These are phyloP conservation scores for Onychomys leucogaster DNA, from an alignment of 2,797 vertebrate species.

Conservation along the genomic window DNA sequence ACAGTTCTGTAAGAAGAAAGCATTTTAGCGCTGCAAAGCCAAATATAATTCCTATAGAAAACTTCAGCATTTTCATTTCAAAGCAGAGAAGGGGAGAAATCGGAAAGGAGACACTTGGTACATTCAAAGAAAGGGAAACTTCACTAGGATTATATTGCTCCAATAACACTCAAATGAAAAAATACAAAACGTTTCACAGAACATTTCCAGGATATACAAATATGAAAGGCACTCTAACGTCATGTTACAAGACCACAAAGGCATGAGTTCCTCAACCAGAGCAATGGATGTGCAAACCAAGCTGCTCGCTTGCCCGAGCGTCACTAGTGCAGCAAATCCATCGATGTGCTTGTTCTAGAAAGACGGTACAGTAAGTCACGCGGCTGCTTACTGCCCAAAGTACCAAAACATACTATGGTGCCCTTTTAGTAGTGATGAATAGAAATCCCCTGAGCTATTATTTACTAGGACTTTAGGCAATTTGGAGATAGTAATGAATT, in stretches of 20 bases:
- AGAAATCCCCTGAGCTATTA: constrained; percentile 91
- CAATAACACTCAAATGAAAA: constrained; percentile 87
- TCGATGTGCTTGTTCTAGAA: constrained; percentile 81
- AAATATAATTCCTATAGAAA: constrained; percentile 87
- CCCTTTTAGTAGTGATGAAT: constrained; percentile 89
- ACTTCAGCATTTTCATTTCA: constrained; percentile 87
- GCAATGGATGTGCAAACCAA: constrained; percentile 82
- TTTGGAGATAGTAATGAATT: constrained; percentile 81
- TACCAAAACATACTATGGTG: constrained; percentile 87
- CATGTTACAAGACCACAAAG: constrained; percentile 85
- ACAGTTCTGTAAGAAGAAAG: constrained; percentile 87
- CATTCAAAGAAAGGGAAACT: constrained; percentile 88
- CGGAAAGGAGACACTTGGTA: constrained; percentile 81
- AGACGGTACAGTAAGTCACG: constrained; percentile 79
- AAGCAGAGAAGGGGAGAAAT: constrained; percentile 85
- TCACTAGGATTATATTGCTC: constrained; percentile 89
- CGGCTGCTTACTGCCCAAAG: constrained; percentile 85
- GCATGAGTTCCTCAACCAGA: constrained; percentile 78
- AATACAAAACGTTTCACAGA: constrained; percentile 86
- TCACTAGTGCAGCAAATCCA: constrained; percentile 79
- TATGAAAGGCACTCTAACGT: constrained; percentile 92
- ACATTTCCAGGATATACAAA: constrained; percentile 88
- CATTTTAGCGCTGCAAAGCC: constrained; percentile 88
- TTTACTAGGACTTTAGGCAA: constrained; percentile 87
- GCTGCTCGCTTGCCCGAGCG: constrained; percentile 85